phyloP scores from a whole-genome alignment of 1,140 invertebrate species.

The Drosophila orosa region DNA sequence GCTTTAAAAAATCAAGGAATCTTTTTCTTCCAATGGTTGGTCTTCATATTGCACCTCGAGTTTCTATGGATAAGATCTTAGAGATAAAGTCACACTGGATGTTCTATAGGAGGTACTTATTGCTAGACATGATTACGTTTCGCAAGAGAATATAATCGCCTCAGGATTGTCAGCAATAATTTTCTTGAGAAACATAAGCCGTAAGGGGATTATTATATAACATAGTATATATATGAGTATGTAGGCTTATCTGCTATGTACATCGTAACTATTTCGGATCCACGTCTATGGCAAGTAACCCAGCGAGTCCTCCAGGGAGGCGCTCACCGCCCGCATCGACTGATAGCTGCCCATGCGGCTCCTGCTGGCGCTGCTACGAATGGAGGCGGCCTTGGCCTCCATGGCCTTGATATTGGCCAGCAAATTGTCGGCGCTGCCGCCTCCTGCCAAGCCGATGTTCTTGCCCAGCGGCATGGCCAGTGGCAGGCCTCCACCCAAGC shows the following conservation, averaged over 20 bases:
- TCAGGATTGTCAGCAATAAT: slow-evolving; percentile 19
- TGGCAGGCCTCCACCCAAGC: slow-evolving; percentile 24
- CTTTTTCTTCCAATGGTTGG: slow-evolving; percentile 27
- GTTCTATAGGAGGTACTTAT: slow-evolving; percentile 35
- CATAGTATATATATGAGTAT: slow-evolving; percentile 19
- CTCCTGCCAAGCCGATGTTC: slow-evolving; percentile 47
- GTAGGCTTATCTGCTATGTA: slow-evolving; percentile 38
- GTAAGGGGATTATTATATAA: slow-evolving; percentile 3
- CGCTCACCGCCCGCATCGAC: slow-evolving; percentile 80
- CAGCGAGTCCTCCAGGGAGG: slow-evolving; percentile 83
- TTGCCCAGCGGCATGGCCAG: slow-evolving; percentile 27
- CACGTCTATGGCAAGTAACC: slow-evolving; percentile 84
- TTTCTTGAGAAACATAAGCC: slow-evolving; percentile 81
- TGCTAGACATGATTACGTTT: slow-evolving; percentile 72
- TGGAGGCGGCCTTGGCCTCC: slow-evolving; percentile 65
- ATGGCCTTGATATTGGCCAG: slow-evolving; percentile 76
- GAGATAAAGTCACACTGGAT: slow-evolving; percentile 52
- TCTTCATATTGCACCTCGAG: slow-evolving; percentile 68
- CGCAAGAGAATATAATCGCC: slow-evolving; percentile 59
- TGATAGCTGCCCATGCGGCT: slow-evolving; percentile 78
- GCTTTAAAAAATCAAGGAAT: slow-evolving; percentile 31
- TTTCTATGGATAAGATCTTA: slow-evolving; percentile 49
- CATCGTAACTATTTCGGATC: slow-evolving; percentile 28
- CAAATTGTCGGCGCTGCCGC: slow-evolving; percentile 73
- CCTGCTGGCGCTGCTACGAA: slow-evolving; percentile 61